These are phyloP conservation scores for Catharus fuscescens DNA, from an alignment of 2,113 vertebrate species.

Conservation along the genomic window DNA sequence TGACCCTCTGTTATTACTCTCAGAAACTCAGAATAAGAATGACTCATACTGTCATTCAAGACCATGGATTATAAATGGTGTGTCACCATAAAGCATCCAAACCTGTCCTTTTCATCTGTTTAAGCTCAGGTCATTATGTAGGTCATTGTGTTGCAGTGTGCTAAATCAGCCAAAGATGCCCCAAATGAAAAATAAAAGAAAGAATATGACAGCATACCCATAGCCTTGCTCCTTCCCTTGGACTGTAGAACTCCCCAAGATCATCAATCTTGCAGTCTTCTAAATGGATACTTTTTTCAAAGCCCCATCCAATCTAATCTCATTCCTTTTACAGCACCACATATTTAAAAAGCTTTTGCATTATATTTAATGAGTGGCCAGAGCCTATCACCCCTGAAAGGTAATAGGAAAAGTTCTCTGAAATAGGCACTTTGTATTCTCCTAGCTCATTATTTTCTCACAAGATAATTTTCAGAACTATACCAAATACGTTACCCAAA, in stretches of 20 bases:
- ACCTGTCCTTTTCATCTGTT: neutral
- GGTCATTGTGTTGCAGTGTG: neutral
- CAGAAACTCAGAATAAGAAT: neutral
- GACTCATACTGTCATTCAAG: neutral
- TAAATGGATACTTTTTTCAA: neutral
- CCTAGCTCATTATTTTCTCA: slow-evolving; percentile 34
- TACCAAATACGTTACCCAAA: slow-evolving; percentile 22
- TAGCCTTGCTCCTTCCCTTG: neutral
- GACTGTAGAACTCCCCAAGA: neutral
- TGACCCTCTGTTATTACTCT: neutral
- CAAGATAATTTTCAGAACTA: slow-evolving; percentile 15
- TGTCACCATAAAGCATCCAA: neutral
- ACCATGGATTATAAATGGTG: neutral
- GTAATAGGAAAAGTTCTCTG: neutral
- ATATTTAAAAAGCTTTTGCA: neutral
- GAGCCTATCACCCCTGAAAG: neutral
- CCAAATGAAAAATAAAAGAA: neutral
- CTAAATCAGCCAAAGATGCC: neutral
- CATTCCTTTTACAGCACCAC: neutral
- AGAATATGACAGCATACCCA: neutral
- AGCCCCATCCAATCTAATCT: slow-evolving; percentile 8
- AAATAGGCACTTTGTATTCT: slow-evolving; percentile 5
- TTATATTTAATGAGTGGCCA: slow-evolving; percentile 2
- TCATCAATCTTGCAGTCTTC: neutral
- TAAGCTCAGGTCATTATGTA: neutral